Evolutionary conservation across 2,113 vertebrate species (phyloP).

Genomic region (Nettapus auritus): DNA sequence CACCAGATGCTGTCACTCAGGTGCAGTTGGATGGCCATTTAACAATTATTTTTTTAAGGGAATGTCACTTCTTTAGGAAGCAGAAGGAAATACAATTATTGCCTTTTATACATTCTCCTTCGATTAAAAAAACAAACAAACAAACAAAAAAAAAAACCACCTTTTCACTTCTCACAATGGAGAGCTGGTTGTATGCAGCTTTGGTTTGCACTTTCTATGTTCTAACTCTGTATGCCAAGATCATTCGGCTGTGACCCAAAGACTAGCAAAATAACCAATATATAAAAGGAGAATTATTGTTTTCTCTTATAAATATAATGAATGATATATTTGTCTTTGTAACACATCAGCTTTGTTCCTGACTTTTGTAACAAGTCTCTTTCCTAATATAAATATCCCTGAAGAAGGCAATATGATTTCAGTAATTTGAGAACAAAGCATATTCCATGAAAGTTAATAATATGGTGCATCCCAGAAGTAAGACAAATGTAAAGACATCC

Average conservation of each 20-base stretch:
- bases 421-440: conserved; percentile 20
- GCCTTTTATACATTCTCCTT: not conserved
- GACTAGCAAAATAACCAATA: conserved; percentile 17
- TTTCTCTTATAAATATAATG: conserved; percentile 19
- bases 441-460: conserved; percentile 56
- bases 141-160: not conserved
- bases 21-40: not conserved
- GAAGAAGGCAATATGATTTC: conserved; percentile 1
- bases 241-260: not conserved
- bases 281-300: conserved; percentile 9
- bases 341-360: not conserved
- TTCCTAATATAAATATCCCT: conserved; percentile 43
- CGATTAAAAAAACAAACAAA: not conserved
- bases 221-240: not conserved
- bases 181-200: not conserved
- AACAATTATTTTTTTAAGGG: not conserved
- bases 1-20: not conserved
- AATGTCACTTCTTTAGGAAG: not conserved
- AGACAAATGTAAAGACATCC: conserved; percentile 43
- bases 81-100: not conserved
- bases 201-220: not conserved
- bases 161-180: not conserved
- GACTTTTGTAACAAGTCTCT: conserved; percentile 42
- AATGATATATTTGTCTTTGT: conserved; percentile 29
- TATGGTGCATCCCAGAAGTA: conserved; percentile 52